Conservation (phyloP, 2,113 vertebrate genomes). For the Girardinichthys multiradiatus region DNA sequence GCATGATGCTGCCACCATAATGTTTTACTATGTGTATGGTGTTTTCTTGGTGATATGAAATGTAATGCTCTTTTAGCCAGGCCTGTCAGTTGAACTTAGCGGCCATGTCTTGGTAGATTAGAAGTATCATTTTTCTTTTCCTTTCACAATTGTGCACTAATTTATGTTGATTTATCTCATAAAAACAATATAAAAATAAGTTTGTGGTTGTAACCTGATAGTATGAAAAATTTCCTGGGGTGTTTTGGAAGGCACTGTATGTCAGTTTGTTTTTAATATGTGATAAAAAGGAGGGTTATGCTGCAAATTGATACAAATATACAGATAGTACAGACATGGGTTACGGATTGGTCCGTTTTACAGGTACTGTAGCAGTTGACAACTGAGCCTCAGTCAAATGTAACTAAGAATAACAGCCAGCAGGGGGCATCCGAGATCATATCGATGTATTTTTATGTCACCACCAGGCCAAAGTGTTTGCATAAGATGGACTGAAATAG, state of each 20-base stretch:
- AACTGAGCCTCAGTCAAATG: background rate
- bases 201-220: too few relatives aligned
- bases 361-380: background rate
- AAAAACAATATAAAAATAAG: background rate
- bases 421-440: conserved; percentile 59
- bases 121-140: background rate
- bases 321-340: too few relatives aligned
- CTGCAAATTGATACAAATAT: background rate
- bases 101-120: too few relatives aligned
- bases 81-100: too few relatives aligned
- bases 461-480: conserved; percentile 19
- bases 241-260: background rate
- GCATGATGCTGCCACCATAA: too few relatives aligned
- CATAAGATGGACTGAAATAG: conserved; percentile 2
- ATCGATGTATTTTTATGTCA: conserved; percentile 30
- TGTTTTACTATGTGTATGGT: too few relatives aligned
- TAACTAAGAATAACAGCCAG: conserved; percentile 15
- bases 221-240: too few relatives aligned
- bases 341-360: background rate
- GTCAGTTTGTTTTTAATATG: background rate
- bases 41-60: too few relatives aligned
- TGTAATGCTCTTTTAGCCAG: too few relatives aligned
- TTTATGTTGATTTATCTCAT: background rate
- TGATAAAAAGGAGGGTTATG: background rate
- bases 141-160: background rate